Conservation (phyloP, 2,113 vertebrate species). For the Aptenodytes forsteri region DNA sequence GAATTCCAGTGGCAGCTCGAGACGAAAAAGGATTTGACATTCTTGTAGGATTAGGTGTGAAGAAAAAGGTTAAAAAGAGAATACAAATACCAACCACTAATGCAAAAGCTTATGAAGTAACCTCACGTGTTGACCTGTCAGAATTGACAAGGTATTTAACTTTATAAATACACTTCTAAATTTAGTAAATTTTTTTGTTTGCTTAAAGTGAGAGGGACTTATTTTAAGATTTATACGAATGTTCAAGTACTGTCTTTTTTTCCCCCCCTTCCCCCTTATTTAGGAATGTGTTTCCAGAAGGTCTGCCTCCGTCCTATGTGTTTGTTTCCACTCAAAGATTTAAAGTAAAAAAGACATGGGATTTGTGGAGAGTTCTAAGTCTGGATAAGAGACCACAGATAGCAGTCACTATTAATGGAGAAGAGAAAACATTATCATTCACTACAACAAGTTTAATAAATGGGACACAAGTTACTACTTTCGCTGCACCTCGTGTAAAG, state of each 20-base stretch:
- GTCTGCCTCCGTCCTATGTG: slow-evolving; percentile 95
- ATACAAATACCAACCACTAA: slow-evolving; percentile 84
- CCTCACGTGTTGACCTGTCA: slow-evolving; percentile 85
- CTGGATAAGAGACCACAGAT: slow-evolving; percentile 88
- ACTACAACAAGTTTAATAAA: slow-evolving; percentile 87
- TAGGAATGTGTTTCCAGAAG: slow-evolving; percentile 93
- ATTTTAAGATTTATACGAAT: not conserved
- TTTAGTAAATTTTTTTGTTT: not conserved
- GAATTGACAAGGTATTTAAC: slow-evolving; percentile 85
- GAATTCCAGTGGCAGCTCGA: slow-evolving; percentile 88
- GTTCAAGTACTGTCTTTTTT: not conserved
- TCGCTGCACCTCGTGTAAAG: slow-evolving; percentile 80
- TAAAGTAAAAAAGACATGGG: slow-evolving; percentile 91
- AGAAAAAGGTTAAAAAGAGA: slow-evolving; percentile 89
- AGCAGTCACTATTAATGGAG: slow-evolving; percentile 89
- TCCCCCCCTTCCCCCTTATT: not conserved
- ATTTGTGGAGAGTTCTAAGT: slow-evolving; percentile 93
- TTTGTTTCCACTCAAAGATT: slow-evolving; percentile 95
- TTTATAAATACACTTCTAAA: not conserved
- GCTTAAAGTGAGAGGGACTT: not conserved
- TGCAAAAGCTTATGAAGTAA: slow-evolving; percentile 91
- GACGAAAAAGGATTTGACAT: slow-evolving; percentile 98
- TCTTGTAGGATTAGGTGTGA: slow-evolving; percentile 88
- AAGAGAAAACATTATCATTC: slow-evolving; percentile 84
- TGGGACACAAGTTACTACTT: slow-evolving; percentile 85